Evolutionary conservation across 2,888 invertebrate species (phyloP), one percentile per base, ranked within the genome.

Genomic region (Cyrtodaria siliqua): DNA sequence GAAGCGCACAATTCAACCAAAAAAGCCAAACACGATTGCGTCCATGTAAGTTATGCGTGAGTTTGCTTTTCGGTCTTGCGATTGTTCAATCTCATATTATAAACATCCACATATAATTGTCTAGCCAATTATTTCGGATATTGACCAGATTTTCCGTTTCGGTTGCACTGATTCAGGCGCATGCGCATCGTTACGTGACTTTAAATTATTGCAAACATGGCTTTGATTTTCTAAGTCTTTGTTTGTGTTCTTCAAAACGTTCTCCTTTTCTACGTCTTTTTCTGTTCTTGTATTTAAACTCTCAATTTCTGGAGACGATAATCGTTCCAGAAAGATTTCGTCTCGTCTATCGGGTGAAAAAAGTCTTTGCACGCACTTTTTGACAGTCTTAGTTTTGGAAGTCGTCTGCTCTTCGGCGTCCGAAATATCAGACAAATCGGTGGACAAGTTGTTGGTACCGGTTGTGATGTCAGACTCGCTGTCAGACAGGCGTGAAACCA

Each of bases 91-190:
- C n/a, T n/a, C n/a, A n/a, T n/a, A n/a, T n/a, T n/a, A n/a, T n/a
- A n/a, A n/a, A n/a, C n/a, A n/a, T n/a, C n/a, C n/a, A n/a, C n/a
- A n/a, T n/a, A n/a, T n/a, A n/a, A n/a, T n/a, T n/a, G n/a, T n/a
- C n/a, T n/a, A 76, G 55, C 62, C 49, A 16, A 84, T 60, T 44
- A 84, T 83, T 59, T 87, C 84, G 40, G 83, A 86, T 26, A 89
- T 87, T 12, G 89, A 89, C 89, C 89, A 89, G 62, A 89, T 89
- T 71, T 87, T 89, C 66, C 87, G 86, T 72, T 86, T 87, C 23
- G 75, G 75, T 29, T 81, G 75, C 24, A 50, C 23, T 24, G 52
- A 4, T 3, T 33, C 33, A 33, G 33, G 12, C 6, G 33, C 12
- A 33, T 4, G 33, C 33, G 12, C 33, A 4, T 4, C 33, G 33